These are phyloP conservation scores for Helicolenus hilgendorfi DNA, from an alignment of 2,797 vertebrate genomes.

Conservation along the genomic window DNA sequence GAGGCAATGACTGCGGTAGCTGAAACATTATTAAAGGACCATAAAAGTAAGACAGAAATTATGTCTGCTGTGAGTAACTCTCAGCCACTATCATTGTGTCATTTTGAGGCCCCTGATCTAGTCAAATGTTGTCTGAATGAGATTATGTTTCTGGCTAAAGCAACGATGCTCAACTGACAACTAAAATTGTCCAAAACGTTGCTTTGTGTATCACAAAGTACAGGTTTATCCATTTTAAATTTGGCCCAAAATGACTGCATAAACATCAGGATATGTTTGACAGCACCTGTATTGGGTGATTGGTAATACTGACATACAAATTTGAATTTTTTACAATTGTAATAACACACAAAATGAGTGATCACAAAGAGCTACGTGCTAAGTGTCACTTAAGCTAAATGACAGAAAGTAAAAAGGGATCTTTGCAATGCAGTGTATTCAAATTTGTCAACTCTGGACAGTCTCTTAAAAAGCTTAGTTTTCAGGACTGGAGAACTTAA, in stretches of 20 bases:
- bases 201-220: background rate
- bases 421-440: background rate
- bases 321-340: background rate
- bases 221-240: background rate
- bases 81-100: no score
- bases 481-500: conserved; percentile 9
- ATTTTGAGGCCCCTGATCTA: no score
- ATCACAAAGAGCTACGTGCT: background rate
- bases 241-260: background rate
- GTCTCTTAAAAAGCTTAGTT: conserved; percentile 5
- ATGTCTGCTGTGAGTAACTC: no score
- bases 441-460: background rate
- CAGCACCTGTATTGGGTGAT: background rate
- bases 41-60: no score
- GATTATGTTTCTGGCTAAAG: background rate
- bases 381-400: no score
- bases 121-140: background rate
- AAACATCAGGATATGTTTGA: background rate
- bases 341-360: background rate
- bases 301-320: background rate
- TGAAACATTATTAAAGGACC: no score
- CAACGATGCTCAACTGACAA: background rate
- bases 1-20: no score
- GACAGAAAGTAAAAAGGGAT: background rate
- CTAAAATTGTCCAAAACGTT: background rate